phyloP scores from a whole-genome alignment of 2,797 vertebrate genomes.

The Pelobates cultripes region DNA sequence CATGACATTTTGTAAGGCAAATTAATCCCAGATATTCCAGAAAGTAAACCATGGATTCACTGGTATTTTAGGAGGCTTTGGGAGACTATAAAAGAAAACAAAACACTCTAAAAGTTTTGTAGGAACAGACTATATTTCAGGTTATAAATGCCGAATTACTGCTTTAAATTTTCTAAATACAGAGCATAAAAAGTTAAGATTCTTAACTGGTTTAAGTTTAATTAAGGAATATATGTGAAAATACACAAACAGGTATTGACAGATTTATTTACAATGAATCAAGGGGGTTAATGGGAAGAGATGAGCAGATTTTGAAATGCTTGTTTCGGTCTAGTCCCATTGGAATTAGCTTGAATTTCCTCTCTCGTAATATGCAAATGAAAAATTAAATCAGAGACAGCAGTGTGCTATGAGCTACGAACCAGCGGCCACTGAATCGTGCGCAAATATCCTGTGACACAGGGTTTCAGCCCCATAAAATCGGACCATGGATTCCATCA shows the following conservation, averaged over 20 bases:
- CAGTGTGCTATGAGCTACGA: background rate
- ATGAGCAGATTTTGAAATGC: background rate
- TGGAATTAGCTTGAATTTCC: conserved; percentile 10
- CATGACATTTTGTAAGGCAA: no score
- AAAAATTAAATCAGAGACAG: background rate
- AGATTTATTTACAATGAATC: background rate
- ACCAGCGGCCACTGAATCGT: conserved; percentile 5
- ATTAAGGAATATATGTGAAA: background rate
- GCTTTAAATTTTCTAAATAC: no score
- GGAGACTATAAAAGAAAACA: no score
- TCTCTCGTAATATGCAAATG: conserved; percentile 7
- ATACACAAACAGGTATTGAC: background rate
- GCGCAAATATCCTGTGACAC: background rate
- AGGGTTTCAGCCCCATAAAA: background rate
- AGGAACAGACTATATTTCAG: no score
- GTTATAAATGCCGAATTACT: no score
- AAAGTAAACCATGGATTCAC: no score
- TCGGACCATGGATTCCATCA: conserved; percentile 1
- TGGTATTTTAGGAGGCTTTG: no score
- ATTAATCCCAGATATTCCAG: no score
- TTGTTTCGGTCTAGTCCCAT: background rate
- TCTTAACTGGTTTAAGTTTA: no score
- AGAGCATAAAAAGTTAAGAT: no score
- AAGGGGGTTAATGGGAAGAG: background rate
- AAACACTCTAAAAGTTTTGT: no score